Evolutionary conservation across 1,140 invertebrate species (phyloP).

Genomic region (Linepithema humile): DNA sequence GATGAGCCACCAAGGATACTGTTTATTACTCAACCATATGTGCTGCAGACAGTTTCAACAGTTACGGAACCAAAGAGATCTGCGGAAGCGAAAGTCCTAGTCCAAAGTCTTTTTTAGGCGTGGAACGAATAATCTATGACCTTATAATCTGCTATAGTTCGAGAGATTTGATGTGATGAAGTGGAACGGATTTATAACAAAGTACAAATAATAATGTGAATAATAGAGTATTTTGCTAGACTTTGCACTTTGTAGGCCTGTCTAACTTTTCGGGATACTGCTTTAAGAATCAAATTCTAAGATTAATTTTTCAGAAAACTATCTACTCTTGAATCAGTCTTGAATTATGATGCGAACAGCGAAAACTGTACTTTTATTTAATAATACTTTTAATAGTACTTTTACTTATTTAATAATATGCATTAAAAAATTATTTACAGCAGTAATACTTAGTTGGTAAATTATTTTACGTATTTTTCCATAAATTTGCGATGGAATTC

Average conservation of each 20-base stretch:
- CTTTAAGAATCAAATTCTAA: no score
- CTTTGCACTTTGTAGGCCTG: no score
- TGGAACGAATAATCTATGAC: neutral
- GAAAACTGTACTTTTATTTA: no score
- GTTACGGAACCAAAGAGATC: constrained; percentile 6
- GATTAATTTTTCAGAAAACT: no score
- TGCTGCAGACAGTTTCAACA: neutral
- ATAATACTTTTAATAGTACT: neutral
- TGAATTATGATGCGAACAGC: no score
- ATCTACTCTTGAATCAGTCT: no score
- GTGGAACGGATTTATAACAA: neutral
- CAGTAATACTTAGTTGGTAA: neutral
- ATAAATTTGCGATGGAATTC: constrained; percentile 99
- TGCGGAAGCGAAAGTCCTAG: neutral
- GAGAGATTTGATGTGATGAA: no score
- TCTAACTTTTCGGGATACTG: no score
- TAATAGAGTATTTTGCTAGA: neutral
- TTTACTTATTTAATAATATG: constrained; percentile 15
- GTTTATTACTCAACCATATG: constrained; percentile 15
- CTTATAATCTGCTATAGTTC: no score
- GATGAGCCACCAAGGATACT: constrained; percentile 9
- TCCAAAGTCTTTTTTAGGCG: neutral
- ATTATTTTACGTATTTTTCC: constrained; percentile 99
- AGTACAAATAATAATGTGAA: neutral
- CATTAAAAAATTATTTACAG: constrained; percentile 60